Evolutionary conservation across 2,113 vertebrate genomes (phyloP).

Genomic region (Thinocorus orbignyianus): DNA sequence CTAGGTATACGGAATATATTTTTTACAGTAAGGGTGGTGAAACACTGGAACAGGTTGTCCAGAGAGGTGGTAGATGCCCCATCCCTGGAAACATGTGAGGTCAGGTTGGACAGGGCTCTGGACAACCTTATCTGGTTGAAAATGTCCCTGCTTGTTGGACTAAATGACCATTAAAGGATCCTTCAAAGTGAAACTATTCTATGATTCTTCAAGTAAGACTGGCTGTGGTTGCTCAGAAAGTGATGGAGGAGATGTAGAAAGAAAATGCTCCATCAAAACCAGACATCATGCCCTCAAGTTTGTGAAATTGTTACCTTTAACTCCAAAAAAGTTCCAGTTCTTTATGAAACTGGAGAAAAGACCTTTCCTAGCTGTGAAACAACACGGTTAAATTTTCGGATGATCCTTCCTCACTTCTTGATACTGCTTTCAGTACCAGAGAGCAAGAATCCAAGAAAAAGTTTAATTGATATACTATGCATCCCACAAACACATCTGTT

Average conservation of each 20-base stretch:
- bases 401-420: not conserved
- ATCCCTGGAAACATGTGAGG: not conserved
- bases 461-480: fast-evolving
- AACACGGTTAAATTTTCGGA: not conserved
- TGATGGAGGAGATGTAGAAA: not conserved
- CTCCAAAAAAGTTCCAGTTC: not conserved
- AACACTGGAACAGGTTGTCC: not conserved
- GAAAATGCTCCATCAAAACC: not conserved
- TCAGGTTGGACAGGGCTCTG: not conserved
- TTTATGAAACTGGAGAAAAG: not conserved
- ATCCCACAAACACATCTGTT: not conserved
- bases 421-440: not conserved
- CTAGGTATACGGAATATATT: not conserved
- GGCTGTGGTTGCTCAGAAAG: not conserved
- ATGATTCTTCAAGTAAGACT: not conserved
- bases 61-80: not conserved
- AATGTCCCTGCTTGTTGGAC: not conserved
- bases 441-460: not conserved
- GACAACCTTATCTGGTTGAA: not conserved
- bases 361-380: not conserved
- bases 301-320: no score
- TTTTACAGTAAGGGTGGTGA: not conserved
- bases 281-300: not conserved
- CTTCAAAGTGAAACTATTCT: not conserved
- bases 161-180: not conserved